A percentile compares a stretch with the other conserved stretches of the same genome.
These are phyloP conservation scores for Apus apus DNA, from an alignment of 2,113 vertebrate species.

Conservation along the genomic window DNA sequence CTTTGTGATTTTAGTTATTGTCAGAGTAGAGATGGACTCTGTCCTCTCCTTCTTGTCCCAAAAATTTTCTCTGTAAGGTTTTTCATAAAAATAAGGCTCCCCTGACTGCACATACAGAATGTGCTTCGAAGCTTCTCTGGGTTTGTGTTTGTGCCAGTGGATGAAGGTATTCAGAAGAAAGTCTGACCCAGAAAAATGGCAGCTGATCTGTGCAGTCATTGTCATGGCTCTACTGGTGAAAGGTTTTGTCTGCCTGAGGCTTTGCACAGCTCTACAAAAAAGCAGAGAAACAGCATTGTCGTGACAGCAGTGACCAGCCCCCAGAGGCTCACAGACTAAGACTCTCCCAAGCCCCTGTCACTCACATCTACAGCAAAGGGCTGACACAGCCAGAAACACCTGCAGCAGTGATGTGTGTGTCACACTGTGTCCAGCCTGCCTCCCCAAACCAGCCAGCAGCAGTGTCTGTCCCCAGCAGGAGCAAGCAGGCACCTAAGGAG, in stretches of 20 bases:
- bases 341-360: too few species aligned
- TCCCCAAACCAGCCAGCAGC: too few species aligned
- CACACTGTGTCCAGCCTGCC: fast-evolving
- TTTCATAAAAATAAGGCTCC: not conserved
- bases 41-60: not conserved
- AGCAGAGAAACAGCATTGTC: not conserved
- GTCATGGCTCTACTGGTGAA: not conserved
- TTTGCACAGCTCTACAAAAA: not conserved
- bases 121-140: not conserved
- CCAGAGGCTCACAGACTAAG: not conserved
- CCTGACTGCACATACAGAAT: not conserved
- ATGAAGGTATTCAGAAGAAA: not conserved
- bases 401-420: not conserved
- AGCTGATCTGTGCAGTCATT: not conserved
- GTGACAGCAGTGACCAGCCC: not conserved
- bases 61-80: not conserved
- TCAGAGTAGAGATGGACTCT: not conserved
- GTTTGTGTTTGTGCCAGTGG: not conserved
- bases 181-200: not conserved
- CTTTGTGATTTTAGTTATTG: not conserved
- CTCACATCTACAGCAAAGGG: not conserved
- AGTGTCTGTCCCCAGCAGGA: not conserved
- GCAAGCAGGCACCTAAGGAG: too few species aligned
- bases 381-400: not conserved
- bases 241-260: not conserved